A percentile compares a stretch with the other conserved stretches of the same genome.
Conservation (phyloP, 2,113 vertebrate genomes). For the Eurypyga helias region DNA sequence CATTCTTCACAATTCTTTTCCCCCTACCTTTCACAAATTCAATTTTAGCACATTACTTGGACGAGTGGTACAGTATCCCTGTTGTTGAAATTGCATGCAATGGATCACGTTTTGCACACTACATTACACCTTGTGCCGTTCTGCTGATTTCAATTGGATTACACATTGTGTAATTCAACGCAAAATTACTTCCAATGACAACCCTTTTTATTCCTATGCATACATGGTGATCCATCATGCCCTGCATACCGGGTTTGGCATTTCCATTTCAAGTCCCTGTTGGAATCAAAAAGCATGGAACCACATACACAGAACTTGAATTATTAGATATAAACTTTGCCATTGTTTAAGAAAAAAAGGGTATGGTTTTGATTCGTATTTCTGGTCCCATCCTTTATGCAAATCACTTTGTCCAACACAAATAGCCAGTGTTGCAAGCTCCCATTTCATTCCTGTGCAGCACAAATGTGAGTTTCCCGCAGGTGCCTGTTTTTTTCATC, state of each 20-base stretch:
- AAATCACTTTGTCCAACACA: not conserved
- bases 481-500: not conserved
- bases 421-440: not conserved
- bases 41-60: conserved; percentile 54
- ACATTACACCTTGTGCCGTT: conserved; percentile 67
- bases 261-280: conserved; percentile 66
- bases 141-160: conserved; percentile 71
- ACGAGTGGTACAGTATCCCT: not conserved
- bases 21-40: conserved; percentile 44
- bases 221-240: conserved; percentile 70
- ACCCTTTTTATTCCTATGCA: conserved; percentile 63
- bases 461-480: not conserved
- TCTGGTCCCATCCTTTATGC: not conserved
- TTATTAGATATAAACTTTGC: conserved; percentile 50
- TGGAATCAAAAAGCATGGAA: conserved; percentile 65
- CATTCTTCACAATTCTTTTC: conserved; percentile 22
- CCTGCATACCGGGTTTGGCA: conserved; percentile 38
- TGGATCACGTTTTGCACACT: conserved; percentile 68
- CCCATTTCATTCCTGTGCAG: not conserved
- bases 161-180: conserved; percentile 70
- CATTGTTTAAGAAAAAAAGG: conserved; percentile 1
- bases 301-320: conserved; percentile 43
- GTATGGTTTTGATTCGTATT: not conserved
- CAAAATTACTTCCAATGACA: conserved; percentile 72
- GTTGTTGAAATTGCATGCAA: conserved; percentile 46